Evolutionary conservation across 2,888 invertebrate genomes (phyloP), one percentile per base, ranked within the genome.

Genomic region (Lagria hirta): DNA sequence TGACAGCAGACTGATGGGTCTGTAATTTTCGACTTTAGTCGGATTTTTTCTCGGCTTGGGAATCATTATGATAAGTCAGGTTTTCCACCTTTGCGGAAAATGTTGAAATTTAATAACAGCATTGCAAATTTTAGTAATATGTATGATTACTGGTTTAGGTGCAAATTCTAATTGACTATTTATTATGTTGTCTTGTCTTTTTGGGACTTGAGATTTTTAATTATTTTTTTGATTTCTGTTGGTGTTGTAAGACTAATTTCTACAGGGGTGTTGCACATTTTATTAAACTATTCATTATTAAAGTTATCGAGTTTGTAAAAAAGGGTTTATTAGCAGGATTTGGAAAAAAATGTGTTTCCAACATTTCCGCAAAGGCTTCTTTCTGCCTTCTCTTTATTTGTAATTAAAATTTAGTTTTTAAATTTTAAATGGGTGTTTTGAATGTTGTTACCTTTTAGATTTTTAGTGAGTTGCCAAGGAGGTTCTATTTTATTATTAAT

Each of bases 11-110:
- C n/a, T n/a, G n/a, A n/a, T n/a, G n/a, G n/a, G n/a, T n/a, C n/a
- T n/a, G n/a, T n/a, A n/a, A n/a, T n/a, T n/a, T n/a, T n/a, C n/a
- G n/a, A n/a, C 21, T 1, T 38, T 3, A 14, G 37, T 40, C 11
- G 10, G 8, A 10, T 23, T 3, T 35, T 35, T 35, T 2, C 14
- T 22, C 5, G 23, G 14, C 15, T 35, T 35, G 7, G n/a, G 20
- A 7, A 35, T 35, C 4, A 16, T 2, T 30, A 35, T 22, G 4
- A 35, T 14, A 4, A 12, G 11, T 18, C 24, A 20, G 5, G 26
- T 24, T 27, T 28, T 21, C 23, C 26, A 7, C 24, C 26, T 17
- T 30, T 36, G 3, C 13, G 42, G 35, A n/a, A n/a, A n/a, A n/a
- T n/a, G n/a, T n/a, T n/a, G n/a, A n/a, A n/a, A n/a, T n/a, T n/a